A percentile compares a stretch with the other conserved stretches of the same genome.
Evolutionary conservation across 2,797 vertebrate genomes (phyloP).

Genomic region (Anas acuta): DNA sequence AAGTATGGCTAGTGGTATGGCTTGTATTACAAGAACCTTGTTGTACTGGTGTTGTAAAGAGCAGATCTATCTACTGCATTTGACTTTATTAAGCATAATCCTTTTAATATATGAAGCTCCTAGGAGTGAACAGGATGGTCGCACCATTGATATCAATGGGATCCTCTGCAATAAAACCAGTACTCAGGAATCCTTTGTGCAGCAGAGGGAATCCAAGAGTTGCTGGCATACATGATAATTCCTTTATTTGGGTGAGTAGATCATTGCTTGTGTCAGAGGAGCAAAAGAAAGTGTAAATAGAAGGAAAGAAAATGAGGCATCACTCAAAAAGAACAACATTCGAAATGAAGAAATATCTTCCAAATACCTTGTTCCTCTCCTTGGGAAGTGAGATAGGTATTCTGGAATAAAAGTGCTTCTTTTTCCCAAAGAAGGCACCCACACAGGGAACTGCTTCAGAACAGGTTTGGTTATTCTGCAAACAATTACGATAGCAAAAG

Average conservation of each 20-base stretch:
- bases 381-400: neutral
- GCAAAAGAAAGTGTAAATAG: slow-evolving; percentile 38
- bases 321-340: neutral
- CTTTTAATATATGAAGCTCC: slow-evolving; percentile 9
- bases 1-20: neutral
- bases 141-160: slow-evolving; percentile 19
- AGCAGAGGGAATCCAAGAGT: slow-evolving; percentile 1
- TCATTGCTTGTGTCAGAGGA: slow-evolving; percentile 15
- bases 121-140: slow-evolving; percentile 2
- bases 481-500: slow-evolving; percentile 40
- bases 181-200: neutral
- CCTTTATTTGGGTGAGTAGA: slow-evolving; percentile 1
- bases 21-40: neutral
- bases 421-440: slow-evolving; percentile 6
- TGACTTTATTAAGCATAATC: slow-evolving; percentile 21
- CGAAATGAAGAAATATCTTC: neutral
- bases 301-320: neutral
- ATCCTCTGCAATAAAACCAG: slow-evolving; percentile 28
- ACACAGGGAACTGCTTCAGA: slow-evolving; percentile 3
- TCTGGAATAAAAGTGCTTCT: slow-evolving; percentile 24
- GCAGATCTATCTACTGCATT: neutral
- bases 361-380: neutral
- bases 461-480: slow-evolving; percentile 36
- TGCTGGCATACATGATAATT: neutral
- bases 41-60: neutral